Evolutionary conservation across 2,113 vertebrate species (phyloP).

Genomic region (Notiomystis cincta): DNA sequence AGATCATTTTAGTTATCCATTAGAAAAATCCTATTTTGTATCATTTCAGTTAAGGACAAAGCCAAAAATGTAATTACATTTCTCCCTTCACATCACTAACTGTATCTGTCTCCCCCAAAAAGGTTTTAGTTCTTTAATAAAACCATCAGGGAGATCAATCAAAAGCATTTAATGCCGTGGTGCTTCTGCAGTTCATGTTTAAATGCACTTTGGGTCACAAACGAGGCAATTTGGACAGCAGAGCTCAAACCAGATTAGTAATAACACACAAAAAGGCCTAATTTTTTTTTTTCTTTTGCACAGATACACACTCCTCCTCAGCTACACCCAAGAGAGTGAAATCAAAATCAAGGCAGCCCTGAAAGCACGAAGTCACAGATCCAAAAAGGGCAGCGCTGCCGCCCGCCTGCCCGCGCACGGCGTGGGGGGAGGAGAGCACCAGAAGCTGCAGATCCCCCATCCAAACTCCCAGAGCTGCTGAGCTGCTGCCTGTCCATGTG

Average conservation of each 20-base stretch:
- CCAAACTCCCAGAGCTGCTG: background rate
- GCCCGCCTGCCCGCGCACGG: rapidly evolving
- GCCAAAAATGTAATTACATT: slow-evolving; percentile 64
- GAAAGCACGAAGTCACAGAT: background rate
- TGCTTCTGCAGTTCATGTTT: slow-evolving; percentile 63
- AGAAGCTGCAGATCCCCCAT: rapidly evolving
- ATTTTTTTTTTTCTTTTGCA: background rate
- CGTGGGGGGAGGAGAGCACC: rapidly evolving
- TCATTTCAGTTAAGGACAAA: slow-evolving; percentile 50
- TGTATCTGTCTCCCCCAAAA: slow-evolving; percentile 40
- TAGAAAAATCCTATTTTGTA: slow-evolving; percentile 56
- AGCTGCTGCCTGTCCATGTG: rapidly evolving
- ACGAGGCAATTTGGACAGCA: slow-evolving; percentile 49
- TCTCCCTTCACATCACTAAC: slow-evolving; percentile 32
- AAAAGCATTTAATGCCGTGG: slow-evolving; percentile 53
- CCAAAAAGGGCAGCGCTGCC: background rate
- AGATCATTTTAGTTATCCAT: slow-evolving; percentile 57
- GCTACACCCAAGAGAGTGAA: background rate
- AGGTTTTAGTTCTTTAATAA: slow-evolving; percentile 65
- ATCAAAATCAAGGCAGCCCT: background rate
- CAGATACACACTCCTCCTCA: background rate
- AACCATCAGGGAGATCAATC: slow-evolving; percentile 66
- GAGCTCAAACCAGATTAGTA: slow-evolving; percentile 37
- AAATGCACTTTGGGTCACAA: slow-evolving; percentile 65
- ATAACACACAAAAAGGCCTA: background rate